Percentiles rank a stretch among this genome's conserved stretches.
These are phyloP conservation scores for Notamacropus eugenii DNA, from an alignment of 2,797 vertebrate genomes.

Conservation along the genomic window DNA sequence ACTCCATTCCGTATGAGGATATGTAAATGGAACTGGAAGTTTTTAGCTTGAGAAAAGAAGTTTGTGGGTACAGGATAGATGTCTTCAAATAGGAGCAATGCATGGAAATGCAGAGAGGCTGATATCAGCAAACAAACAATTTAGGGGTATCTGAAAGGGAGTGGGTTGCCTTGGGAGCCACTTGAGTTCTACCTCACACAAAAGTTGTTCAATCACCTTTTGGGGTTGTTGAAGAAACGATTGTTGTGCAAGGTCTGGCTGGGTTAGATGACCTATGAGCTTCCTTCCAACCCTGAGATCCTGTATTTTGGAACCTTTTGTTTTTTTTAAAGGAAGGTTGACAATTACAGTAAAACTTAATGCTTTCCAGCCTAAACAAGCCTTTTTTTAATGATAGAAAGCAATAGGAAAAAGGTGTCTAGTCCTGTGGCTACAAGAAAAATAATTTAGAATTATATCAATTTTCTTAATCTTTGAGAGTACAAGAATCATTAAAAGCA, in stretches of 20 bases:
- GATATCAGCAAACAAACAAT: neutral
- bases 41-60: neutral
- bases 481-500: conserved; percentile 55
- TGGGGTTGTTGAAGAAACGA: neutral
- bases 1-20: neutral
- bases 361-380: conserved; percentile 22
- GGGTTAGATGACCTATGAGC: neutral
- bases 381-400: conserved; percentile 48
- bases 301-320: neutral
- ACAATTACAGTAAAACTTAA: neutral
- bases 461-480: conserved; percentile 42
- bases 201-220: neutral
- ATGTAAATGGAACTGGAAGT: neutral
- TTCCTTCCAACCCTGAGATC: conserved; percentile 32
- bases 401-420: conserved; percentile 41
- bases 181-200: neutral
- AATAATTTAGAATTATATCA: conserved; percentile 44
- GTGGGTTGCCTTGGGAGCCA: neutral
- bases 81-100: neutral
- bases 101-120: neutral
- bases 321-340: neutral
- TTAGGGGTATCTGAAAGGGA: neutral
- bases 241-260: neutral
- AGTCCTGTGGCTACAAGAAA: conserved; percentile 55
- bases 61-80: neutral